These are phyloP conservation scores for Acanthosepion lycidas DNA, from an alignment of 2,888 invertebrate species.

Conservation along the genomic window DNA sequence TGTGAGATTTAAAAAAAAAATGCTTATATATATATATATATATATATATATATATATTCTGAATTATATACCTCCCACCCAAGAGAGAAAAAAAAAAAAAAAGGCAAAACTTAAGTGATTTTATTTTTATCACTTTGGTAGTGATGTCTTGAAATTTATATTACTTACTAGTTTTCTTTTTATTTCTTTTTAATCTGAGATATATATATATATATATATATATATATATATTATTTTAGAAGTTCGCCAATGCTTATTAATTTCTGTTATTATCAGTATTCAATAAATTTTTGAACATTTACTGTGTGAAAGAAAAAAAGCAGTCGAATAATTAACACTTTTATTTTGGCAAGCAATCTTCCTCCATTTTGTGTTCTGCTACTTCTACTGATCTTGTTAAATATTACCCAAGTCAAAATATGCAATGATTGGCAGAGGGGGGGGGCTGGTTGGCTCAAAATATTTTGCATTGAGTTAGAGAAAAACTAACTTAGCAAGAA, in stretches of 20 bases:
- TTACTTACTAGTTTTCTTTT: too few relatives aligned
- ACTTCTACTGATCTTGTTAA: neutral
- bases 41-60: too few relatives aligned
- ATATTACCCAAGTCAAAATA: neutral
- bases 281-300: neutral
- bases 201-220: too few relatives aligned
- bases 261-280: neutral
- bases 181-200: too few relatives aligned
- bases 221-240: neutral
- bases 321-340: neutral
- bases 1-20: neutral
- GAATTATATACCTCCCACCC: too few relatives aligned
- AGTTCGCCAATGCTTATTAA: neutral
- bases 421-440: neutral
- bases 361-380: neutral
- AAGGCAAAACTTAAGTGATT: neutral
- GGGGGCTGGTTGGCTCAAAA: neutral
- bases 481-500: neutral
- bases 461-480: neutral
- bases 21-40: neutral
- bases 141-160: neutral
- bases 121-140: neutral
- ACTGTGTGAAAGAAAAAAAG: neutral
- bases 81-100: too few relatives aligned
- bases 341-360: neutral